Conservation (phyloP, 2,797 vertebrate species). For the Anguilla anguilla region DNA sequence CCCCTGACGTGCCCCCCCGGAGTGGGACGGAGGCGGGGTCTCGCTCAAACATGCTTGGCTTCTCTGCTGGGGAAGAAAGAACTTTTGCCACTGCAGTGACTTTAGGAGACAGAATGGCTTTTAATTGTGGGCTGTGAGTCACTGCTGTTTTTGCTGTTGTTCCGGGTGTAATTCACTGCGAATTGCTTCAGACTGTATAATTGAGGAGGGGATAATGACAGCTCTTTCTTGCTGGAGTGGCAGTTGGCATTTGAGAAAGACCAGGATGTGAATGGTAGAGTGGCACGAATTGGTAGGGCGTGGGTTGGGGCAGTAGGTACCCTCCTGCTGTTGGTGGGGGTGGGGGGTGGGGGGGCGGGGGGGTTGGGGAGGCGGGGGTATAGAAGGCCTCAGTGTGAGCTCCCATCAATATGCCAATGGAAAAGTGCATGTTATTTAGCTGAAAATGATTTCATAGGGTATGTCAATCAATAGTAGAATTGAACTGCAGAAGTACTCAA, state of each 20-base stretch:
- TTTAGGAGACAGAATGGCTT: conserved; percentile 10
- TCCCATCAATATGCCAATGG: neutral
- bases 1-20: neutral
- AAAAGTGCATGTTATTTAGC: neutral
- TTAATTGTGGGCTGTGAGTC: conserved; percentile 27
- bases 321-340: neutral
- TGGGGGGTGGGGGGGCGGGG: too few species aligned
- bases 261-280: neutral
- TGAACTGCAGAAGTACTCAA: neutral
- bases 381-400: neutral
- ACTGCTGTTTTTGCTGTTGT: conserved; percentile 10
- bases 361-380: neutral
- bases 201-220: neutral
- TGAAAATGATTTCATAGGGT: neutral
- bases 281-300: neutral
- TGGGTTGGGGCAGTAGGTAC: neutral
- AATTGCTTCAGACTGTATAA: conserved; percentile 2
- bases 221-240: conserved; percentile 10
- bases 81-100: neutral
- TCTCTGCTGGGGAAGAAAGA: neutral
- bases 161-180: conserved; percentile 7
- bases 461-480: neutral
- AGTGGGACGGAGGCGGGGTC: neutral
- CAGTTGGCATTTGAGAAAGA: conserved; percentile 14
- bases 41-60: neutral